A percentile compares a stretch with the other conserved stretches of the same genome.
phyloP scores from a whole-genome alignment of 2,888 invertebrate genomes.

The Falcaria lacertinaria region DNA sequence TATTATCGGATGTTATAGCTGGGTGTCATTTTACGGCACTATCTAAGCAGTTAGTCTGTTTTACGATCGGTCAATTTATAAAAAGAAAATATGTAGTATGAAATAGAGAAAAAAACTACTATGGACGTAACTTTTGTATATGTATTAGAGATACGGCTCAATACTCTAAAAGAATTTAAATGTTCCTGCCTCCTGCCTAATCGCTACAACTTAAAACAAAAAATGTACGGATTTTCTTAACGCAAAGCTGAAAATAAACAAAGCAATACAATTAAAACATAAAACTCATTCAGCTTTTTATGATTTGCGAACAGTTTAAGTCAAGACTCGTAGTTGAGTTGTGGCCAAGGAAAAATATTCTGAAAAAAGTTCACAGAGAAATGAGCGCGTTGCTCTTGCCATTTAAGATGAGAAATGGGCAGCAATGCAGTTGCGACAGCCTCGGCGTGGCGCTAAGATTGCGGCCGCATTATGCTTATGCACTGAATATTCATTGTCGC shows the following conservation, averaged over 20 bases:
- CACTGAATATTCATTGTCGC: conserved; percentile 69
- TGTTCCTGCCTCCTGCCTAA: too few species aligned
- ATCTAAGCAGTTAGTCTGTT: too few species aligned
- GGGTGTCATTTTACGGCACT: too few species aligned
- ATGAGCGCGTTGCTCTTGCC: conserved; percentile 50
- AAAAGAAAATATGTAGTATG: too few species aligned
- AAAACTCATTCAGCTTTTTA: background rate
- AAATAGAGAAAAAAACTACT: too few species aligned
- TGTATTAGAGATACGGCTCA: too few species aligned
- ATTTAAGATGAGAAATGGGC: conserved; percentile 74
- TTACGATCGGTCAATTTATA: too few species aligned
- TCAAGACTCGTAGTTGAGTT: background rate
- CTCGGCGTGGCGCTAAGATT: conserved; percentile 51
- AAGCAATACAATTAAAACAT: background rate
- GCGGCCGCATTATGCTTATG: conserved; percentile 64
- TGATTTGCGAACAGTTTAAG: background rate
- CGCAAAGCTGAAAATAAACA: background rate
- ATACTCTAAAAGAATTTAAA: too few species aligned
- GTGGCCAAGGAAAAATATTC: background rate
- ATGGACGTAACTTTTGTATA: too few species aligned
- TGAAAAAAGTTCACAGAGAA: conserved; percentile 9
- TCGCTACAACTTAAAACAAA: too few species aligned
- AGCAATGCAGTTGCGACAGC: conserved; percentile 60
- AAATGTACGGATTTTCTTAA: too few species aligned
- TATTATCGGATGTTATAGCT: too few species aligned